These are phyloP conservation scores for Rhinichthys klamathensis DNA, from an alignment of 2,113 vertebrate species.

Conservation along the genomic window DNA sequence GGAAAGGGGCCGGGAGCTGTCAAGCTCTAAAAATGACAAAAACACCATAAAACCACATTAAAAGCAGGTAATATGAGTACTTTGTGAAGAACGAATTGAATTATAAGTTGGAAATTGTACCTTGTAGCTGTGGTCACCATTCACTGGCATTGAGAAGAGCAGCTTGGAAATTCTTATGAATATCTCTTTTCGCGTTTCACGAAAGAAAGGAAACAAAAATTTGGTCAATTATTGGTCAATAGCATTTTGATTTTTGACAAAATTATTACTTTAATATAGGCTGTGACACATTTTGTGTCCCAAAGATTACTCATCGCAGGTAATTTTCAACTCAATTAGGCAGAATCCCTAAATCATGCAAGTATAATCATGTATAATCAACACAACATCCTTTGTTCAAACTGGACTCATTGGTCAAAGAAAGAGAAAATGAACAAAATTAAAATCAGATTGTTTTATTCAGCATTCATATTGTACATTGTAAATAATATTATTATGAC, in stretches of 20 bases:
- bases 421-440: background rate
- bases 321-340: background rate
- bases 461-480: background rate
- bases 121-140: background rate
- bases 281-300: background rate
- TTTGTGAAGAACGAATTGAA: background rate
- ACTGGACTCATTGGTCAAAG: background rate
- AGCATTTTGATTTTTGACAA: background rate
- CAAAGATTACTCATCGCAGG: slow-evolving; percentile 9
- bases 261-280: background rate
- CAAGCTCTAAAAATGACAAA: background rate
- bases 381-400: background rate
- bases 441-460: background rate
- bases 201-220: background rate
- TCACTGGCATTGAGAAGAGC: background rate
- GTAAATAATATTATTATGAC: background rate
- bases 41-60: background rate
- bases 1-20: background rate
- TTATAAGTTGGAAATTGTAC: background rate
- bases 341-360: slow-evolving; percentile 3
- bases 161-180: background rate
- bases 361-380: background rate
- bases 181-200: background rate
- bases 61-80: background rate
- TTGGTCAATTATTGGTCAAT: background rate